Conservation (phyloP, 2,888 invertebrate genomes). For the Dryadula phaetusa region DNA sequence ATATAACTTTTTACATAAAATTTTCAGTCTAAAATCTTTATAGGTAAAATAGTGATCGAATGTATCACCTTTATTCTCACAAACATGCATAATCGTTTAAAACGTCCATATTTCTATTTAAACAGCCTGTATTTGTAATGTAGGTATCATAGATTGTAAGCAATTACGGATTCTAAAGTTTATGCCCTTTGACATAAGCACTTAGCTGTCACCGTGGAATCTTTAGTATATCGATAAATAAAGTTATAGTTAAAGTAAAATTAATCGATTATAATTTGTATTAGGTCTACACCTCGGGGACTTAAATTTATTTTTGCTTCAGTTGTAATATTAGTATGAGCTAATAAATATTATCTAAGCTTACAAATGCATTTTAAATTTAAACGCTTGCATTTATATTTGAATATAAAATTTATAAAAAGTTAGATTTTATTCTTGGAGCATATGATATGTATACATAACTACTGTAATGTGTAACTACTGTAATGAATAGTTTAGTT, state of each 20-base stretch:
- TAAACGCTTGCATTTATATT: too few species aligned
- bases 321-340: background rate
- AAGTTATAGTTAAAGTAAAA: slow-evolving; percentile 37
- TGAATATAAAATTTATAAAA: too few species aligned
- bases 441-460: too few species aligned
- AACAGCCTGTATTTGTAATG: slow-evolving; percentile 13
- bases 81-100: slow-evolving; percentile 5
- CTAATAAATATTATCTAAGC: too few species aligned
- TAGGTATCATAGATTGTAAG: slow-evolving; percentile 28
- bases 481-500: too few species aligned
- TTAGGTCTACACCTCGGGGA: background rate
- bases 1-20: too few species aligned
- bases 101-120: slow-evolving; percentile 6
- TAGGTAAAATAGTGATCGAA: background rate
- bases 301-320: background rate
- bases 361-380: too few species aligned
- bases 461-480: too few species aligned
- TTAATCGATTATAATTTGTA: slow-evolving; percentile 29
- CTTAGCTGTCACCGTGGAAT: slow-evolving; percentile 19
- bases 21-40: background rate
- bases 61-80: background rate
- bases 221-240: slow-evolving; percentile 24
- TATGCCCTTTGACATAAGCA: slow-evolving; percentile 31
- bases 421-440: too few species aligned
- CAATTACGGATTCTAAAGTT: slow-evolving; percentile 20